Percentiles rank a stretch among this genome's conserved stretches.
These are phyloP conservation scores for Drosophila nr. medialis DNA, from an alignment of 2,888 invertebrate genomes.

Conservation along the genomic window DNA sequence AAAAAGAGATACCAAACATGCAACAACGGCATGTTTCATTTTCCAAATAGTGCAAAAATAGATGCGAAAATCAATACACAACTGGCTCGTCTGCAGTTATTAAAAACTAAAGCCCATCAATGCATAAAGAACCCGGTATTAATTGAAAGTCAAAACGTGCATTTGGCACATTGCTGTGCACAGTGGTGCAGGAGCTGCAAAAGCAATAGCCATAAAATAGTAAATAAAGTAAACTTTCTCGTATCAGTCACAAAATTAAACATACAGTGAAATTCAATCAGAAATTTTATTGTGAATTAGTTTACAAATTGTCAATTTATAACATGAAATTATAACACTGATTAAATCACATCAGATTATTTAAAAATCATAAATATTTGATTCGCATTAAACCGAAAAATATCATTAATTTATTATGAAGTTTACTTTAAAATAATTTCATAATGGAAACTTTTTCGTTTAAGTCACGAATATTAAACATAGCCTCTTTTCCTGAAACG, in stretches of 20 bases:
- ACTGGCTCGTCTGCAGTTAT: constrained; percentile 29
- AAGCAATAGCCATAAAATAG: not conserved
- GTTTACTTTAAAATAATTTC: not conserved
- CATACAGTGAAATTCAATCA: not conserved
- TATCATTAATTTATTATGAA: not conserved
- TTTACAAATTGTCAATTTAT: constrained; percentile 1
- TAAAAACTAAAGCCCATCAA: constrained; percentile 43
- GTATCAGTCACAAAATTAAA: not conserved
- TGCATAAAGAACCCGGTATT: constrained; percentile 43
- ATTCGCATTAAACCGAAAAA: not conserved
- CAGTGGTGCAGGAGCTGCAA: constrained; percentile 12
- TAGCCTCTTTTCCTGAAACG: not conserved
- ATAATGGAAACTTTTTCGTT: not conserved
- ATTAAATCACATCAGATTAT: not conserved
- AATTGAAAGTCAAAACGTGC: constrained; percentile 47
- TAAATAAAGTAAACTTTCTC: not conserved
- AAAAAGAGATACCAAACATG: not conserved
- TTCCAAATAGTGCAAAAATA: constrained; percentile 12
- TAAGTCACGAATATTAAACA: not conserved
- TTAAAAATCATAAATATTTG: not conserved
- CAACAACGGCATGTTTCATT: constrained; percentile 12
- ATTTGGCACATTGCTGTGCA: constrained; percentile 5
- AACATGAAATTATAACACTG: not conserved
- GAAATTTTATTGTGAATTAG: too few species aligned
- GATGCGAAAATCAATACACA: not conserved